Percentiles rank a stretch among this genome's conserved stretches.
Evolutionary conservation across 2,113 vertebrate genomes (phyloP).

Genomic region (Rhea americana): DNA sequence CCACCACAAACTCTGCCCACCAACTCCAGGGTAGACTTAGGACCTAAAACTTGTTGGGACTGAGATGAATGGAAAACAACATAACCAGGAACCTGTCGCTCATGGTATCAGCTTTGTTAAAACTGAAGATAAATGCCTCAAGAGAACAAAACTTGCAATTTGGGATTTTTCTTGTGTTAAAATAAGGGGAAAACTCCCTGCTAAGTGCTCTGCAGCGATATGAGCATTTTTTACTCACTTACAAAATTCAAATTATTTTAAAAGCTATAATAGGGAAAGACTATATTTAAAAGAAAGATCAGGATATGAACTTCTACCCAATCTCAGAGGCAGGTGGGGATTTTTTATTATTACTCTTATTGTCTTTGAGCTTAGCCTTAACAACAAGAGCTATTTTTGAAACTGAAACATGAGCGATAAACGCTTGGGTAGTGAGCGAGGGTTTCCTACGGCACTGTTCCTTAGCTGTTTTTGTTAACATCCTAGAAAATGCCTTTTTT

Average conservation of each 20-base stretch:
- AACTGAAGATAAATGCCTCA: not conserved
- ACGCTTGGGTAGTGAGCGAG: constrained; percentile 42
- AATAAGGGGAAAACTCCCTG: not conserved
- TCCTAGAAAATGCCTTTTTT: constrained; percentile 20
- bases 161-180: not conserved
- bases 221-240: not conserved
- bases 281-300: constrained; percentile 18
- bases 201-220: not conserved
- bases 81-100: not conserved
- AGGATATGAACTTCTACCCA: constrained; percentile 19
- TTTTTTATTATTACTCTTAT: not conserved
- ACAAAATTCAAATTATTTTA: not conserved
- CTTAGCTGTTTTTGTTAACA: constrained; percentile 3
- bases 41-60: not conserved
- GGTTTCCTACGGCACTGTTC: constrained; percentile 43
- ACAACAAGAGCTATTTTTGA: constrained; percentile 56
- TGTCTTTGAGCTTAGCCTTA: constrained; percentile 39
- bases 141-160: not conserved
- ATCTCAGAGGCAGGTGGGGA: not conserved
- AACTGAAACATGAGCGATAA: constrained; percentile 30
- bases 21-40: not conserved
- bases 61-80: not conserved
- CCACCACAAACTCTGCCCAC: not conserved
- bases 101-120: not conserved
- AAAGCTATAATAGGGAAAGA: not conserved